Evolutionary conservation across 2,113 vertebrate genomes (phyloP), one percentile per base, ranked within the genome.

Genomic region (Podarcis raffonei): DNA sequence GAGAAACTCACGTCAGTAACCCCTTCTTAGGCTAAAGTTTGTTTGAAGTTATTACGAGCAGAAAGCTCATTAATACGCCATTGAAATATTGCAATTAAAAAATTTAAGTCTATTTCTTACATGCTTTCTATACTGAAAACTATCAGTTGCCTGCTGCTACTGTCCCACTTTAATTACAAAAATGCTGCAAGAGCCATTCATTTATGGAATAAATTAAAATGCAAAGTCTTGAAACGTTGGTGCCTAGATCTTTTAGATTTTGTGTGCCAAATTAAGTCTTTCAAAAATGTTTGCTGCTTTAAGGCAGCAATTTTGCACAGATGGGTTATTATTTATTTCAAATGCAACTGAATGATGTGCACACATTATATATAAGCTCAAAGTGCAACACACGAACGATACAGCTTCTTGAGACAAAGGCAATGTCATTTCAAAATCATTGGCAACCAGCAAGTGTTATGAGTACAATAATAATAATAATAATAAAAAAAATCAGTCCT

Each of bases 1-100:
- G 85, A 94, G 94, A 95, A 94, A 93, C 71, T 32, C 8, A 92
- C 48, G 35, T 80, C 87, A 94, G 93, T 94, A 96, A 96, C 93
- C 77, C 94, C 81, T 95, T 92, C 88, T 72, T 88, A n/a, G 87
- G 53, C 68, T 74, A 90, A 69, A 75, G 22, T 30, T 81, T 84
- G 20, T 69, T 83, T 39, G 88, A 81, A 92, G 85, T 37, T 18
- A 92, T 32, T 92, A 62, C 83, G n/a, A 22, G n/a, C 27, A 84
- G 87, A 69, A 18, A 90, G 13, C 6, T 88, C 30, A 89, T 90
- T 71, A 18, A 89, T 13, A 84, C 0, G 77, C 32, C 0, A 87
- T 77, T 71, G 0, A 81, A n/a, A 37, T 65, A 83, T 1, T 15
- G 0, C 23, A 91, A 69, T 5, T 66, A 89, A 93, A 57, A n/a